Base-by-base conservation (phyloP, 2,113 vertebrate genomes). In the Silurus glanis region DNA sequence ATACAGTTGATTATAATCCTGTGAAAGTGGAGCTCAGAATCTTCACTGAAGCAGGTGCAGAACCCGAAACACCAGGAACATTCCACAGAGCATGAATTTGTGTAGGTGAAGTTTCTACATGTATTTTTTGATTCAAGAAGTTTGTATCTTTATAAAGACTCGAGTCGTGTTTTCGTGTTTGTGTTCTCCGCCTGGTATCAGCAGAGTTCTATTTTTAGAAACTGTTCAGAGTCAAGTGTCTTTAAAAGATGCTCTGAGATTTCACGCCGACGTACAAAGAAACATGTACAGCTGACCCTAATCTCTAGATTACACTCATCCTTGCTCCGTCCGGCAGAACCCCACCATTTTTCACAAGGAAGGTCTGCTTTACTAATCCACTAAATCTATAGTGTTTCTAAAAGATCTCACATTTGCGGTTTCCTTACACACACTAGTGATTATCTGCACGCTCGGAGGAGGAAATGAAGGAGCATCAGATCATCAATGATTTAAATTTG, bases 241-340 rank as follows among this genome's bases (percentile, higher is more conserved):
- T 75, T 49, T 74, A 49, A 37, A 75, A 75, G 72, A 75, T 75
- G 72, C 21, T 75, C 51, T 51, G 72, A n/a, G 72, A 51, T 75
- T 75, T 74, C 71, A 74, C 1, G 17, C 19, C 5, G 47, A 75
- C 72, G 47, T 75, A 23, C 47, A 75, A 80, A 80, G 78, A 45
- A 58, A 59, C 21, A 4, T 80, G 78, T 45, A 59, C 55, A 80
- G 78, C 28, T 80, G 78, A 58, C 55, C 28, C 56, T 80, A 80
- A 80, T 80, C 78, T 28, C 21, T 80, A 28, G 78, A 61, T 80
- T 80, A 61, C n/a, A 45, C 53, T 61, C 72, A 5, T 51, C 47
- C 72, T 75, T 9, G 8, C 78, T 61, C 17, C 28, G 61, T 61
- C 78, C 37, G 78, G 59, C 55, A 80, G n/a, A 28, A 19, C 28